Percentiles rank a stretch among this genome's conserved stretches.
These are phyloP conservation scores for Pachypeltis micranthus DNA, from an alignment of 1,140 invertebrate genomes.

Conservation along the genomic window DNA sequence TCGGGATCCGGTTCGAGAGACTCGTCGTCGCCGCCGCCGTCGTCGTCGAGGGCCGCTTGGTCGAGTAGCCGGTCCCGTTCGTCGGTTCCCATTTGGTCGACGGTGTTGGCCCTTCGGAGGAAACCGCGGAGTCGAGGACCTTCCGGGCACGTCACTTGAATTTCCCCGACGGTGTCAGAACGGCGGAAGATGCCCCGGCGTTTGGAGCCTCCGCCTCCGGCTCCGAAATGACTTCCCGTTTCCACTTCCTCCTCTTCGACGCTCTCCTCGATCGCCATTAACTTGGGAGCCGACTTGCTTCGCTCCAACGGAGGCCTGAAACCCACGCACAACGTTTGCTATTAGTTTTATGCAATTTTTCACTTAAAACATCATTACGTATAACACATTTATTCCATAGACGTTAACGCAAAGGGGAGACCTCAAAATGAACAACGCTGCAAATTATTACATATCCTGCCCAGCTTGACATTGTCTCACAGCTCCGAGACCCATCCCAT, in stretches of 20 bases:
- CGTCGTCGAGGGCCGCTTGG: background rate
- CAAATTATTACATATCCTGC: no score
- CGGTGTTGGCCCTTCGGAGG: background rate
- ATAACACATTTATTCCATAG: no score
- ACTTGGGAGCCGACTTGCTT: slow-evolving; percentile 88
- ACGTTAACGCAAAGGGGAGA: no score
- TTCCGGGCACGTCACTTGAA: background rate
- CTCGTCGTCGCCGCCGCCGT: background rate
- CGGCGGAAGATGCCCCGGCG: background rate
- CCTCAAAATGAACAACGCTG: no score
- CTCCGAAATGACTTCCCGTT: background rate
- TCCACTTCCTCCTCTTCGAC: slow-evolving; percentile 65
- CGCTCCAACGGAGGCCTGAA: slow-evolving; percentile 75
- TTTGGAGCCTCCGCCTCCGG: background rate
- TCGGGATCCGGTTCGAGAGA: background rate
- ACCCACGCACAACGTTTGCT: no score
- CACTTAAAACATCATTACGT: no score
- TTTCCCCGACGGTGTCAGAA: background rate
- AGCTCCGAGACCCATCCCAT: no score
- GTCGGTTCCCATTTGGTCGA: background rate
- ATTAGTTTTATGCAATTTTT: no score
- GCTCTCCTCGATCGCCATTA: slow-evolving; percentile 87
- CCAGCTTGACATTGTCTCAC: no score
- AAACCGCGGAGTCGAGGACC: background rate
- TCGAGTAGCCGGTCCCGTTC: background rate